A percentile compares a stretch with the other conserved stretches of the same genome.
Evolutionary conservation across 2,888 invertebrate species (phyloP).

Genomic region (Tortrix viridana): DNA sequence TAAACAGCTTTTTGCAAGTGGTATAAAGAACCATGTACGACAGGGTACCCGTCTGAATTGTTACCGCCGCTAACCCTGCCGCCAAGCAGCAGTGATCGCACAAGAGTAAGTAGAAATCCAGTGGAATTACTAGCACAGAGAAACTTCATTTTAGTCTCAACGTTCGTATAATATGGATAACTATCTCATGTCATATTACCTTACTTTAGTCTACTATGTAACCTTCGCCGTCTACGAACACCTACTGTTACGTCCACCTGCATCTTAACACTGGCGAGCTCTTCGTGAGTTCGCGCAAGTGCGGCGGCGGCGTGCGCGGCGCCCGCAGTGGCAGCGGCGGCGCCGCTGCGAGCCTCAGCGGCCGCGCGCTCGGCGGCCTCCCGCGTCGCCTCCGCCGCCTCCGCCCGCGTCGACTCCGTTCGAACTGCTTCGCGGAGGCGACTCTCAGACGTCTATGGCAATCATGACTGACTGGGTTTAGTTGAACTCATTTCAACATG

Average conservation of each 20-base stretch:
- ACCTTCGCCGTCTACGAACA: not conserved
- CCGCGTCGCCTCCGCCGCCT: constrained; percentile 64
- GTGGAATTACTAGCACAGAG: too few relatives aligned
- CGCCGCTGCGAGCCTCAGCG: constrained; percentile 63
- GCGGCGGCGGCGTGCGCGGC: constrained; percentile 62
- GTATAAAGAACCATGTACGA: too few relatives aligned
- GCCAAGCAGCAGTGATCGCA: too few relatives aligned
- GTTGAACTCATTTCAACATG: not conserved
- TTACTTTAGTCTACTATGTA: too few relatives aligned
- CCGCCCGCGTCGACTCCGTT: constrained; percentile 64
- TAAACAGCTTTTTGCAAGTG: too few relatives aligned
- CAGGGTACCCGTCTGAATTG: not conserved
- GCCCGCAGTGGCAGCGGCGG: constrained; percentile 65
- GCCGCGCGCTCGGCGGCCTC: constrained; percentile 61
- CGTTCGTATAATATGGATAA: too few relatives aligned
- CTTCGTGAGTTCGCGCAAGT: constrained; percentile 60
- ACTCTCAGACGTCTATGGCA: constrained; percentile 59
- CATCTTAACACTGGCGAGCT: constrained; percentile 61
- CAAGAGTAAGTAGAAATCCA: too few relatives aligned
- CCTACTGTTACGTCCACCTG: constrained; percentile 66
- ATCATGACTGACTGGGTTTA: too few relatives aligned
- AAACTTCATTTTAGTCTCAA: too few relatives aligned
- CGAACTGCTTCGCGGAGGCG: constrained; percentile 67
- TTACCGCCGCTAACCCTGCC: too few relatives aligned
- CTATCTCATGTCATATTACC: too few relatives aligned